A percentile compares a stretch with the other conserved stretches of the same genome.
Conservation (phyloP, 2,113 vertebrate species). For the Peucedramus taeniatus region DNA sequence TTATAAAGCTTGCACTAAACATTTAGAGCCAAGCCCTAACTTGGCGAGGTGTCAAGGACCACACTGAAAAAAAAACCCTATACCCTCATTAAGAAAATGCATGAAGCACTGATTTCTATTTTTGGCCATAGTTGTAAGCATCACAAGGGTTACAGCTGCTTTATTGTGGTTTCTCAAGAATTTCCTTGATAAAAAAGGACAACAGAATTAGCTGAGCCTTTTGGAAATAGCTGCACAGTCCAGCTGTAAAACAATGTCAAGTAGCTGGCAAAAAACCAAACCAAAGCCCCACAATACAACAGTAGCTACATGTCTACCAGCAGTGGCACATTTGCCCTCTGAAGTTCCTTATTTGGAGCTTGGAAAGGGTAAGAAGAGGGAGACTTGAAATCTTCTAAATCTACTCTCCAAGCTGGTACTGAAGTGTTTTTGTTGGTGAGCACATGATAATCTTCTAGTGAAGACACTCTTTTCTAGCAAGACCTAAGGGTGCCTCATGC, state of each 20-base stretch:
- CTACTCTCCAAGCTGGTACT: neutral
- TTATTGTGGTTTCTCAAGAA: slow-evolving; percentile 56
- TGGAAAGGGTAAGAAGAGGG: neutral
- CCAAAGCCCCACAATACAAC: neutral
- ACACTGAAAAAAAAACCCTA: neutral
- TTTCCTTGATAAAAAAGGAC: slow-evolving; percentile 59
- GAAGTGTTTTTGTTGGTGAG: neutral
- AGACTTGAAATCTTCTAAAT: neutral
- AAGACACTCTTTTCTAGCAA: neutral
- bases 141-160: slow-evolving; percentile 36
- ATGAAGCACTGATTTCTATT: slow-evolving; percentile 33
- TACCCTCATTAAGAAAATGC: slow-evolving; percentile 27
- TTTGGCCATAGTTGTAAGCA: neutral
- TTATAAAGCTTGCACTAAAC: slow-evolving; percentile 5
- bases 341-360: slow-evolving; percentile 10
- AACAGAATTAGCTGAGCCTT: slow-evolving; percentile 54
- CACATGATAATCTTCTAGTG: neutral
- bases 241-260: slow-evolving; percentile 38
- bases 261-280: slow-evolving; percentile 8
- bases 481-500: fast-evolving
- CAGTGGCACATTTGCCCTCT: neutral
- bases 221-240: slow-evolving; percentile 13
- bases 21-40: neutral
- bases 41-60: slow-evolving; percentile 44
- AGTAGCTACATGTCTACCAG: neutral